Percentiles rank a stretch among this genome's conserved stretches.
Conservation (phyloP, 53 echinoderm and acorn worm genomes). For the Paracentrotus lividus region DNA sequence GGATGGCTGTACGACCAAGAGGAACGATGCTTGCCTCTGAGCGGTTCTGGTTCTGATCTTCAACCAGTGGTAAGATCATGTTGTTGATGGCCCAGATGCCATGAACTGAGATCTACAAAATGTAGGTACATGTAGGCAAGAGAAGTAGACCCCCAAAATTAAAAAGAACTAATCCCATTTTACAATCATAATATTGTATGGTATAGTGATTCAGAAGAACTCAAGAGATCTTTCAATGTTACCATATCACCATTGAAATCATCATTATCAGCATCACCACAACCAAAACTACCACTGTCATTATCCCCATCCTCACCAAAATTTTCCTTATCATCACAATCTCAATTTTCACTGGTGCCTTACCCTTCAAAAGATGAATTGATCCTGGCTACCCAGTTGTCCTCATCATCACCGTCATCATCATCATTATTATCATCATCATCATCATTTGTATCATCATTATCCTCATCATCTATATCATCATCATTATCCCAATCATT, state of each 20-base stretch:
- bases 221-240: no score
- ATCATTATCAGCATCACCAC: not conserved
- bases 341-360: no score
- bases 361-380: conserved; percentile 77
- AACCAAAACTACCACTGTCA: not conserved
- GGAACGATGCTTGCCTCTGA: conserved; percentile 68
- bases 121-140: not conserved
- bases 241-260: no score
- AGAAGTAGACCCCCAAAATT: not conserved
- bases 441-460: no score
- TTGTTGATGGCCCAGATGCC: conserved; percentile 98
- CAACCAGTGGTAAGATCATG: conserved; percentile 85
- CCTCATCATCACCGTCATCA: conserved; percentile 69
- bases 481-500: no score
- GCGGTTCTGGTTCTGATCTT: conserved; percentile 72
- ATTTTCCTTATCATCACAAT: not conserved
- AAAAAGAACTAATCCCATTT: no score
- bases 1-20: conserved; percentile 62
- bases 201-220: no score
- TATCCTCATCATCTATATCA: no score
- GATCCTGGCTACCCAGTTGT: conserved; percentile 57
- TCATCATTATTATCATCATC: no score
- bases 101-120: conserved; percentile 91
- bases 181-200: no score
- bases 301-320: not conserved